A percentile compares a stretch with the other conserved stretches of the same genome.
Conservation (phyloP, 2,113 vertebrate species). For the Phodopus roborovskii region DNA sequence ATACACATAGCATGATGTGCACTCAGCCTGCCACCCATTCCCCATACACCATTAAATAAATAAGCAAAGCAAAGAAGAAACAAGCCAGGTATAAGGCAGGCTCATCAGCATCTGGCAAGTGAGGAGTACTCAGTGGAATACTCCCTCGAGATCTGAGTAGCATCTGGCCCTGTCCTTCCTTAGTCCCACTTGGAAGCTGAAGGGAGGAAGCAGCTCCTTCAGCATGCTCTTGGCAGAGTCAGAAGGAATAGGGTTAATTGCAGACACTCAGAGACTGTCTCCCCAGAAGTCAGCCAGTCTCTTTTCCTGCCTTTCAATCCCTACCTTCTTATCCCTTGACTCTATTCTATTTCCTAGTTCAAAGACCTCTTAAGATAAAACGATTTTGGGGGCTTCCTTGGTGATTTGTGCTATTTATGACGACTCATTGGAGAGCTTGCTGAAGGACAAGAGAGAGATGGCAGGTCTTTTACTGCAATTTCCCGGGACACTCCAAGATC, state of each 20-base stretch:
- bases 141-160: not conserved
- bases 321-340: slow-evolving; percentile 48
- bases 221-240: not conserved
- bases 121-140: not conserved
- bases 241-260: slow-evolving; percentile 49
- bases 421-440: not conserved
- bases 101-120: not conserved
- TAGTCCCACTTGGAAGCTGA: not conserved
- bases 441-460: slow-evolving; percentile 7
- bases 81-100: not conserved
- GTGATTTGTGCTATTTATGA: slow-evolving; percentile 54
- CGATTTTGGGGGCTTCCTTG: slow-evolving; percentile 48
- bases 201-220: not conserved
- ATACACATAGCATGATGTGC: too few relatives aligned
- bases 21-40: not conserved
- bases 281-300: slow-evolving; percentile 29
- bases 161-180: not conserved
- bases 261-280: not conserved
- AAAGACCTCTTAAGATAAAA: slow-evolving; percentile 68
- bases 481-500: not conserved
- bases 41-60: not conserved
- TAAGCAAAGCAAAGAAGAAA: not conserved
- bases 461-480: not conserved
- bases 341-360: slow-evolving; percentile 58
- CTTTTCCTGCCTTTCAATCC: slow-evolving; percentile 60